Conservation (phyloP, 2,797 vertebrate genomes). For the Pangasius mekongensis region DNA sequence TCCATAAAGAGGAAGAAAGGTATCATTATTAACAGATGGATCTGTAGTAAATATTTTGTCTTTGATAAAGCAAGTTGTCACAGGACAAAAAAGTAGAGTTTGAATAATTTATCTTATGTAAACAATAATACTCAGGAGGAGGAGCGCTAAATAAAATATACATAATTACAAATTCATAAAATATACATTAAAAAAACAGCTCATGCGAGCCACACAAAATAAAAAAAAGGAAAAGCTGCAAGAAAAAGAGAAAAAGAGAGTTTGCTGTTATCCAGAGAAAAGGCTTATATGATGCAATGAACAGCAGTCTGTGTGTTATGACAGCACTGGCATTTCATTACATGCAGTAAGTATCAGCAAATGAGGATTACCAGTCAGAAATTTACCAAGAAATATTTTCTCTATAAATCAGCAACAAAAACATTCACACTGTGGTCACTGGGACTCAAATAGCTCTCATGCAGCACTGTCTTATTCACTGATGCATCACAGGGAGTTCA, state of each 20-base stretch:
- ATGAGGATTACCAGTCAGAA: conserved; percentile 24
- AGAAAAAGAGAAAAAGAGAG: conserved; percentile 39
- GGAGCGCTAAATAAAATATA: conserved; percentile 31
- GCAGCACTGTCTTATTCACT: conserved; percentile 18
- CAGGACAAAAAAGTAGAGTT: conserved; percentile 5
- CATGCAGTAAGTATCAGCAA: conserved; percentile 54
- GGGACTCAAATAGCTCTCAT: conserved; percentile 17
- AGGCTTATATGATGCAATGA: conserved; percentile 38
- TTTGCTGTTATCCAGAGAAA: conserved; percentile 39
- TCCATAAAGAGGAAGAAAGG: conserved; percentile 18
- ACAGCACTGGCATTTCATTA: conserved; percentile 46
- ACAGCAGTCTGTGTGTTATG: conserved; percentile 52
- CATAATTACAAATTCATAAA: neutral
- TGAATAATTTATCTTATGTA: conserved; percentile 22
- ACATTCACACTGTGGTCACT: conserved; percentile 1
- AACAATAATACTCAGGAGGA: conserved; percentile 34
- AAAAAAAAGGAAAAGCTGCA: conserved; percentile 43
- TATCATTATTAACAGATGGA: conserved; percentile 17
- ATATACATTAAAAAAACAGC: conserved; percentile 36
- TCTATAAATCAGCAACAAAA: conserved; percentile 14
- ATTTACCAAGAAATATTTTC: conserved; percentile 4
- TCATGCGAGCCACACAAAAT: conserved; percentile 36
- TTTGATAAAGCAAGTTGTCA: neutral
- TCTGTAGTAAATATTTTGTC: neutral
- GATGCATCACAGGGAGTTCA: conserved; percentile 22